Conservation (phyloP, 2,888 invertebrate genomes). For the Cantharis rustica region DNA sequence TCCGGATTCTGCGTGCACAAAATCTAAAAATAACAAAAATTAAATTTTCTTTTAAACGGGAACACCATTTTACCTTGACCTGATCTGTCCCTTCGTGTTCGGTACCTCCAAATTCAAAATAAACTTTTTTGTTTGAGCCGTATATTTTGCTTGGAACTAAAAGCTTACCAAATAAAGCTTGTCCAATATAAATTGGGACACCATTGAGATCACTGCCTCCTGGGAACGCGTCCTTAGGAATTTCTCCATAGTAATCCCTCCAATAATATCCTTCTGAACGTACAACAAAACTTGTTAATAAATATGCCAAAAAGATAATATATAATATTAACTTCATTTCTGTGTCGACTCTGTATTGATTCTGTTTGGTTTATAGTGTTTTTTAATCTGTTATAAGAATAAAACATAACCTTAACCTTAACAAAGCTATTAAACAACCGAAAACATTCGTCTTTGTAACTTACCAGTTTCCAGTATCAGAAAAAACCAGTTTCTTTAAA, state of each 20-base stretch:
- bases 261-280: slow-evolving; percentile 27
- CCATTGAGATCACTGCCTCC: slow-evolving; percentile 17
- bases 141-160: slow-evolving; percentile 15
- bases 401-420: no score
- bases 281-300: neutral
- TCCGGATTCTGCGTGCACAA: slow-evolving; percentile 18
- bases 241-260: slow-evolving; percentile 22
- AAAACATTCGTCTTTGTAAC: no score
- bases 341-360: no score
- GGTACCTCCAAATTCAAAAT: neutral
- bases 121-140: neutral
- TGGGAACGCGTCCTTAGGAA: slow-evolving; percentile 17
- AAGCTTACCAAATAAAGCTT: neutral
- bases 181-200: slow-evolving; percentile 19
- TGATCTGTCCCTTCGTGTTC: neutral
- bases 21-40: slow-evolving; percentile 7
- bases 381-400: no score
- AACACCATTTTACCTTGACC: neutral
- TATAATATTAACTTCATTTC: no score
- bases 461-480: no score
- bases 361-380: no score
- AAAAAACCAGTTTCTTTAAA: no score
- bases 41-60: no score
- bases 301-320: neutral
- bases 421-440: no score